phyloP scores from a whole-genome alignment of 1,140 invertebrate species.

The Spodoptera frugiperda region DNA sequence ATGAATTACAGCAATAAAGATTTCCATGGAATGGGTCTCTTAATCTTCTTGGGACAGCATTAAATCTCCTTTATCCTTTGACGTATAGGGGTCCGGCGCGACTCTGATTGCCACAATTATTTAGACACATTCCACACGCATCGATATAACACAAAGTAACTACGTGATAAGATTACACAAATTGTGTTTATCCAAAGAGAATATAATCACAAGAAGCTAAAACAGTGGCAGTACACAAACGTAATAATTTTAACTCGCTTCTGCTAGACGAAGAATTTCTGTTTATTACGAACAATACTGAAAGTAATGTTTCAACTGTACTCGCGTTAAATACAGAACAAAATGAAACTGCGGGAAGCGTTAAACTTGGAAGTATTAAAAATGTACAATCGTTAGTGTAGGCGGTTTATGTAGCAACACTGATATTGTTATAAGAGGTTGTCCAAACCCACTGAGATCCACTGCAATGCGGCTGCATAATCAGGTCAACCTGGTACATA shows the following conservation, averaged over 20 bases:
- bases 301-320: conserved; percentile 33
- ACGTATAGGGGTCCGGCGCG: conserved; percentile 39
- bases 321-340: conserved; percentile 26
- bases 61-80: conserved; percentile 52
- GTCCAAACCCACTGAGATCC: conserved; percentile 42
- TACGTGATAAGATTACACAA: conserved; percentile 33
- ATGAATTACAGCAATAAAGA: conserved; percentile 40
- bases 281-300: conserved; percentile 25
- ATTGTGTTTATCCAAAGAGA: conserved; percentile 15
- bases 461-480: conserved; percentile 49
- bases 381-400: conserved; percentile 33
- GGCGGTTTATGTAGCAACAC: conserved; percentile 18
- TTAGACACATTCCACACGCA: conserved; percentile 29
- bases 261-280: conserved; percentile 23
- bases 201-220: conserved; percentile 18
- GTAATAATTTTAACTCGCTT: conserved; percentile 21
- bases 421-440: conserved; percentile 40
- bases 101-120: conserved; percentile 41
- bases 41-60: conserved; percentile 33
- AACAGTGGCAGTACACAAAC: not conserved
- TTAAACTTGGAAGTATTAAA: conserved; percentile 41
- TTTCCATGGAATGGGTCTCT: conserved; percentile 11
- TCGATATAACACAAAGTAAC: conserved; percentile 3
- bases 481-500: conserved; percentile 49
- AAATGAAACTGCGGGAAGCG: conserved; percentile 38